Base-by-base conservation (phyloP, 2,113 vertebrate genomes). In the Strix aluco region DNA sequence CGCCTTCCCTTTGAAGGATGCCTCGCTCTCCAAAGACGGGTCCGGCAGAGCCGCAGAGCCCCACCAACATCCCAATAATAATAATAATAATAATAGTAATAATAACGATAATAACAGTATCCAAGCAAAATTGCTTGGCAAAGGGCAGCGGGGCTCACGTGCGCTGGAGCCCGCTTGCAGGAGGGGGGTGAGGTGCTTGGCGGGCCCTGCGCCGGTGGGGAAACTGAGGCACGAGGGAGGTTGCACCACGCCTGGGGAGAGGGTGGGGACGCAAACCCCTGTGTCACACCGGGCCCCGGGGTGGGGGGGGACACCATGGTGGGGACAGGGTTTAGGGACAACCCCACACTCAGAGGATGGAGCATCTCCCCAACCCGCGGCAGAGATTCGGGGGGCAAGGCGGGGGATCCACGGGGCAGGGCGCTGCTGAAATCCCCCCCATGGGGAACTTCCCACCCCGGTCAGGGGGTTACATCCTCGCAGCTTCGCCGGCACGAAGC, bases 1-100 rank as follows among this genome's bases (percentile, higher is more conserved):
- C 47, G 49, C 92, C 86, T 95, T 96, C 86, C 94, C 83, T 97
- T 92, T 94, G 94, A 96, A 96, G 94, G 95, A 93, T 94, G 88
- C 86, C 66, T 97, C 10, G 30, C 92, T 87, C 87, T 62, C 79
- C 75, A 94, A 91, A 93, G 91, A 83, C 30, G 79, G 88, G 93
- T 88, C 95, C 96, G 55, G 79, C 90, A 51, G 55, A 81, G 77
- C 91, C 8, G 21, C 87, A 91, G 79, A 71, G 88, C 91, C 77
- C 92, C 91, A 29, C 62, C 83, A 74, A 32, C 95, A 79, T 78
- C 95, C 95, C 92, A 81, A 74, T 54, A 71, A 61, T 46, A 57
- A 55, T 55, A 72, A 58, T 92, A 90, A 78, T 81, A 93, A 79
- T 54, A 88, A 70, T 29, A 46, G 15, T 25, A 80, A 90, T 86